Evolutionary conservation across 1,140 invertebrate species (phyloP), one percentile per base, ranked within the genome.

Genomic region (Melitaea cinxia): DNA sequence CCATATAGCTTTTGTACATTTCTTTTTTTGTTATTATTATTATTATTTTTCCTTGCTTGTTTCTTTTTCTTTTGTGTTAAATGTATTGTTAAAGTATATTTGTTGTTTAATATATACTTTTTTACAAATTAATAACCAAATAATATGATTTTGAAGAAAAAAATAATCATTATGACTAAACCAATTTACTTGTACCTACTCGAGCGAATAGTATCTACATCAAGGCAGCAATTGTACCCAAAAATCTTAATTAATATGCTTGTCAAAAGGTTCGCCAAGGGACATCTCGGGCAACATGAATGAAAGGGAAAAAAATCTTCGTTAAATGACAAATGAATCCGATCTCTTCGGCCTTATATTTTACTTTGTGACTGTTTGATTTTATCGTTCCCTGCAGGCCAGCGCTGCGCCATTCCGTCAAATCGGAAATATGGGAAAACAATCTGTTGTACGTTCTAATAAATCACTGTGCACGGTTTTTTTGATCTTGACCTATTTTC

Each of bases 291-390:
- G 9, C 23, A 37, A 12, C 35, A 37, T 37, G 35, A 15, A 37
- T 37, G 14, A 37, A 37, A 37, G 35, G 35, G 5, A 53, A 49
- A 54, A 63, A 55, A 63, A 49, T 55, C 24, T 56, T 50, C 54
- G 24, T 26, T 17, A 64, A 64, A 64, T 64, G 53, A 64, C 61
- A 64, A 64, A 64, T 64, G 61, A 64, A 53, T 39, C 21, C n/a
- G 47, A 55, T 30, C 54, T 63, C 28, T 49, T 56, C 42, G 39
- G 45, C 21, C 26, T 45, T 28, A 49, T 39, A 63, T 63, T 63
- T 63, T 37, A 56, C 50, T 64, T 63, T 47, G 52, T 47, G 59
- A 61, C 21, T 52, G 58, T 52, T 37, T 50, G 58, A 47, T 49
- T 52, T 9, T 30, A 30, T 15, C 53, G 53, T 33, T 55, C 53